These are phyloP conservation scores for Ostrea edulis DNA, from an alignment of 1,140 invertebrate genomes.

Conservation along the genomic window DNA sequence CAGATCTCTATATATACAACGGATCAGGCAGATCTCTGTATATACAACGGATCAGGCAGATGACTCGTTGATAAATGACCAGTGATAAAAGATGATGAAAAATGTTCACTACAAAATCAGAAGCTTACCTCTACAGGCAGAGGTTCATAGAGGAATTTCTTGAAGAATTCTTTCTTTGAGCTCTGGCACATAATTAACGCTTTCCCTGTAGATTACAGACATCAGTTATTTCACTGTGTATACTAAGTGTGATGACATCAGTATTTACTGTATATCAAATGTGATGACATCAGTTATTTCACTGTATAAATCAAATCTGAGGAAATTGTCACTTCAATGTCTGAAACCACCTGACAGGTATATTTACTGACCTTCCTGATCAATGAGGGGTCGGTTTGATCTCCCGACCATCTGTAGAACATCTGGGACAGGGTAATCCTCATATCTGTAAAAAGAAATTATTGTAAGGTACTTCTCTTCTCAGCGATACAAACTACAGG, in stretches of 20 bases:
- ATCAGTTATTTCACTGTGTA: too few relatives aligned
- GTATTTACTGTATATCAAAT: too few relatives aligned
- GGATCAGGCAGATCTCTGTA: background rate
- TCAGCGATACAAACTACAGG: too few relatives aligned
- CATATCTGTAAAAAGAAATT: conserved; percentile 82
- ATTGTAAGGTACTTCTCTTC: too few relatives aligned
- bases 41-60: background rate
- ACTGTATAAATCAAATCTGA: background rate
- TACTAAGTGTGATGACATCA: background rate
- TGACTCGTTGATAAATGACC: too few relatives aligned
- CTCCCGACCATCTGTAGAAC: conserved; percentile 98
- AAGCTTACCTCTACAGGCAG: conserved; percentile 92
- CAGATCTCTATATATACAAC: too few relatives aligned
- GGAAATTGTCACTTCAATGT: background rate
- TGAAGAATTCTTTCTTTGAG: conserved; percentile 99
- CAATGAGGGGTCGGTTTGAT: conserved; percentile 88
- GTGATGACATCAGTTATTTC: background rate
- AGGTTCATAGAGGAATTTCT: conserved; percentile 98
- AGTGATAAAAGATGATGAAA: background rate
- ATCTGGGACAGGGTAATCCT: conserved; percentile 98
- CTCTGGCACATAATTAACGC: conserved; percentile 98
- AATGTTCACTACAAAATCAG: background rate
- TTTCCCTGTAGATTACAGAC: conserved; percentile 82
- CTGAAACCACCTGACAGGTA: background rate
- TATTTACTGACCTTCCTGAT: conserved; percentile 87